Evolutionary conservation across 2,113 vertebrate species (phyloP).

Genomic region (Phalacrocorax pelagicus): DNA sequence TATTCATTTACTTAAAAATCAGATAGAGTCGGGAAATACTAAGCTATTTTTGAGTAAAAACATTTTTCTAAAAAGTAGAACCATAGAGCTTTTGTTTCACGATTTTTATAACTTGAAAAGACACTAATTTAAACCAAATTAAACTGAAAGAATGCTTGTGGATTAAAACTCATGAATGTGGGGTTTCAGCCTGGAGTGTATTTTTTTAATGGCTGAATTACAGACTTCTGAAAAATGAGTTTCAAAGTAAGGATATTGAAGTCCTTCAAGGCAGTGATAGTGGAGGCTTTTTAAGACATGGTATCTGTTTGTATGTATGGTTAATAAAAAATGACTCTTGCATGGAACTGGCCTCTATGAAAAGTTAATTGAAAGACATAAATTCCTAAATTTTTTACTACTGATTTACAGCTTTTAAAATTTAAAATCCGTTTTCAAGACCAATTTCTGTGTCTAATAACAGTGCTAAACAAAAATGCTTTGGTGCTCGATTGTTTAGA

Average conservation of each 20-base stretch:
- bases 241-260: not conserved
- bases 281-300: not conserved
- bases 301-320: not conserved
- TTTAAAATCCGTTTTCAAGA: not conserved
- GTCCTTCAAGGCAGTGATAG: not conserved
- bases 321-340: not conserved
- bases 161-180: not conserved
- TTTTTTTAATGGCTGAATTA: not conserved
- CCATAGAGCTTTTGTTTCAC: not conserved
- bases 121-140: slow-evolving; percentile 20
- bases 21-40: not conserved
- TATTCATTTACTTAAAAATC: not conserved
- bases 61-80: not conserved
- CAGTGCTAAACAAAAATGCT: not conserved
- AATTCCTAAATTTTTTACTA: not conserved
- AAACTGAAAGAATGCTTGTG: not conserved
- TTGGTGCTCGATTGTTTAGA: not conserved
- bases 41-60: not conserved
- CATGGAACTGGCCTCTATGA: not conserved
- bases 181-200: not conserved
- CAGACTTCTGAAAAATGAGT: not conserved
- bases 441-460: not conserved
- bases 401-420: not conserved
- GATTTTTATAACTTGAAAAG: slow-evolving; percentile 4
- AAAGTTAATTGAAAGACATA: not conserved